Percentiles rank a stretch among this genome's conserved stretches.
Conservation (phyloP, 1,140 invertebrate species). For the Epicauta chinensis region DNA sequence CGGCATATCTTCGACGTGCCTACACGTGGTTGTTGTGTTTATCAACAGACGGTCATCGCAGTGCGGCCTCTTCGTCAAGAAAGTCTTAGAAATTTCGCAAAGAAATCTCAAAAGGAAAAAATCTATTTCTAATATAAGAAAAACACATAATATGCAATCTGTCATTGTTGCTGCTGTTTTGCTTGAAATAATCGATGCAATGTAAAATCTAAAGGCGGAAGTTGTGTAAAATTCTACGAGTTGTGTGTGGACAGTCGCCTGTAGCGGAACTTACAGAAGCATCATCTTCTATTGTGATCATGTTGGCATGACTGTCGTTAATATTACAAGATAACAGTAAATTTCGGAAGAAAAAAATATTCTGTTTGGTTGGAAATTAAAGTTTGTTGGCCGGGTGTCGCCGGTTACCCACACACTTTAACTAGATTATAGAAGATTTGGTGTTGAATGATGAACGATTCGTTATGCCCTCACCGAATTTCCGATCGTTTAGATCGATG, state of each 20-base stretch:
- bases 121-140: too few relatives aligned
- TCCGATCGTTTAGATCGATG: too few relatives aligned
- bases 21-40: neutral
- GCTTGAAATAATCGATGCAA: constrained; percentile 16
- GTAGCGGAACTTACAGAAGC: constrained; percentile 16
- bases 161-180: constrained; percentile 1
- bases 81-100: neutral
- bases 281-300: constrained; percentile 19
- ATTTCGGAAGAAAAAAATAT: too few relatives aligned
- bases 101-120: too few relatives aligned
- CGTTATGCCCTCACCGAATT: too few relatives aligned
- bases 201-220: constrained; percentile 9
- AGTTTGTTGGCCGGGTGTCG: too few relatives aligned
- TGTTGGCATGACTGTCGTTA: too few relatives aligned
- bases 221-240: constrained; percentile 7
- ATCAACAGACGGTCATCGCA: neutral
- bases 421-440: too few relatives aligned
- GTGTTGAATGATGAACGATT: too few relatives aligned
- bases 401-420: too few relatives aligned
- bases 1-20: constrained; percentile 1
- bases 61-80: neutral
- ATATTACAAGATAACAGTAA: too few relatives aligned
- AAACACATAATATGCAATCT: neutral
- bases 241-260: constrained; percentile 9
- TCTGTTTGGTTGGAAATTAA: too few relatives aligned